Evolutionary conservation across 2,888 invertebrate species (phyloP).

Genomic region (Papilio protenor): DNA sequence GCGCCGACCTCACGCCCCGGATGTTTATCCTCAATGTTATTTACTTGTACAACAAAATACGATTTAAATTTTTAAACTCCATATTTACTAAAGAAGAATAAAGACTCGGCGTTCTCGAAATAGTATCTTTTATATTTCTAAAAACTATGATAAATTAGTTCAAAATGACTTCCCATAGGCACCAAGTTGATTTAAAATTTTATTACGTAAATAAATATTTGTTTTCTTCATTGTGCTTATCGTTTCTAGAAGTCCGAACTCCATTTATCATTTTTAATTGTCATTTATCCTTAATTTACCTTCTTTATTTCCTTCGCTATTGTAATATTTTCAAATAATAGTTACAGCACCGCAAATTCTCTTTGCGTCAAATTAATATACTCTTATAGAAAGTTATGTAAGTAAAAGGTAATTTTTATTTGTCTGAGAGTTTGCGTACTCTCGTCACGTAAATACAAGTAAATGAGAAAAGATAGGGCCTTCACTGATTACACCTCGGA

Average conservation of each 20-base stretch:
- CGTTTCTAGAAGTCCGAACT: no score
- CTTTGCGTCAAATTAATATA: background rate
- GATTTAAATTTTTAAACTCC: background rate
- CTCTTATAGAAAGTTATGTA: constrained; percentile 22
- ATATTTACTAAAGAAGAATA: background rate
- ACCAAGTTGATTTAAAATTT: no score
- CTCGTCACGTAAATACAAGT: constrained; percentile 36
- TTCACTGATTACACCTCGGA: constrained; percentile 35
- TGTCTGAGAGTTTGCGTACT: constrained; percentile 20
- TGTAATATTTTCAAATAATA: background rate
- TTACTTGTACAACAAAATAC: constrained; percentile 11
- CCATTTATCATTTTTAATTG: no score
- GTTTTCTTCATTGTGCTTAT: no score
- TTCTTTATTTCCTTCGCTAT: background rate
- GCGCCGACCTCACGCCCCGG: constrained; percentile 15
- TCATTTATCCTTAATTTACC: no score
- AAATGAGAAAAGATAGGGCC: constrained; percentile 33
- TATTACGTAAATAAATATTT: no score
- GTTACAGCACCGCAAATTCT: background rate
- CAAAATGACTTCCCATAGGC: no score
- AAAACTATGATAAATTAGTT: no score
- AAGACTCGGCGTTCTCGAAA: background rate
- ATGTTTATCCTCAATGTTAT: constrained; percentile 15
- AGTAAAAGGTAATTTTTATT: constrained; percentile 31
- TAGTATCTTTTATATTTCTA: background rate